phyloP scores from a whole-genome alignment of 2,888 invertebrate genomes.

The Brenthis daphne region DNA sequence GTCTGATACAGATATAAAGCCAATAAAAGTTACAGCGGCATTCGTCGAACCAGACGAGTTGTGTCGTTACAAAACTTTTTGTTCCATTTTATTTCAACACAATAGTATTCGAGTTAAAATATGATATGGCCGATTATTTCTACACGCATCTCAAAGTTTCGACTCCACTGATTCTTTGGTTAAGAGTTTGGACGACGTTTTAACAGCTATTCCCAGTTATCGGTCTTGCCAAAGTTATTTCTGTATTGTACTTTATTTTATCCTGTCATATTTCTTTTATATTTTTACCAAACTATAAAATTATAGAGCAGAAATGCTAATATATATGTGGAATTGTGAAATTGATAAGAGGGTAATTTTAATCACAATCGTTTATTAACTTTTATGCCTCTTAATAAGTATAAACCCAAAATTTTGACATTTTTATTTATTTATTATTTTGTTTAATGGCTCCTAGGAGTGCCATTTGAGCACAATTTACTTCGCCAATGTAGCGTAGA shows the following conservation, averaged over 20 bases:
- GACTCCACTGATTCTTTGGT: slow-evolving; percentile 22
- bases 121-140: slow-evolving; percentile 27
- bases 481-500: too few species aligned
- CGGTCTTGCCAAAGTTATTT: slow-evolving; percentile 19
- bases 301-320: too few species aligned
- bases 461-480: too few species aligned
- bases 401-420: too few species aligned
- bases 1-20: slow-evolving; percentile 64
- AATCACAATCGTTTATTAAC: too few species aligned
- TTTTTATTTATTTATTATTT: too few species aligned
- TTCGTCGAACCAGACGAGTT: slow-evolving; percentile 58
- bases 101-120: slow-evolving; percentile 25
- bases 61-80: slow-evolving; percentile 49
- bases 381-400: too few species aligned
- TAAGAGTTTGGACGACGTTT: slow-evolving; percentile 14
- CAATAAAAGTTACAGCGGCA: slow-evolving; percentile 71
- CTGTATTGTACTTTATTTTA: not conserved
- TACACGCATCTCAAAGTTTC: slow-evolving; percentile 22
- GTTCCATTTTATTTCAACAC: slow-evolving; percentile 45
- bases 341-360: too few species aligned
- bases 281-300: not conserved
- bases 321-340: too few species aligned
- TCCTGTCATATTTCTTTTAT: not conserved
- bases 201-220: slow-evolving; percentile 20
- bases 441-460: too few species aligned